These are phyloP conservation scores for Siniperca knerii DNA, from an alignment of 2,113 vertebrate genomes.

Conservation along the genomic window DNA sequence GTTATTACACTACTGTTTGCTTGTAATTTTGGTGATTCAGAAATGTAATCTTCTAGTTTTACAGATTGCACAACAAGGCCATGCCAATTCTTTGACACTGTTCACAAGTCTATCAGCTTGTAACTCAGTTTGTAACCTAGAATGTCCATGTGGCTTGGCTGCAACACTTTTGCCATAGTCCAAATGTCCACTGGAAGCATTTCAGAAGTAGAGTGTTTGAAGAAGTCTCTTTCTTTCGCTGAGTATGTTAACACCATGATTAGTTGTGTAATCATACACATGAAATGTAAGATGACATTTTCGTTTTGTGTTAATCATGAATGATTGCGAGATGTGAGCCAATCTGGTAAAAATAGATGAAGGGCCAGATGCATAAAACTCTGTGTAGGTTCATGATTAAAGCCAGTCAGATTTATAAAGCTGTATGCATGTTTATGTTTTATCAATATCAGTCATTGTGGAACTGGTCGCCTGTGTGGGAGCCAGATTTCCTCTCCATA, in stretches of 20 bases:
- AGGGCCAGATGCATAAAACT: not conserved
- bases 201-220: conserved; percentile 11
- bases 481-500: not conserved
- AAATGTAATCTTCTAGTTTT: not conserved
- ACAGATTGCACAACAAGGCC: conserved; percentile 15
- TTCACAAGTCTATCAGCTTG: conserved; percentile 22
- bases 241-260: not conserved
- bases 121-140: conserved; percentile 35
- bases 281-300: not conserved
- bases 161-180: conserved; percentile 23
- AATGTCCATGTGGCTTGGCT: conserved; percentile 25
- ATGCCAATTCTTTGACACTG: conserved; percentile 18
- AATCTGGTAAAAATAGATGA: not conserved
- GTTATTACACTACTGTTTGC: not conserved
- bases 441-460: not conserved
- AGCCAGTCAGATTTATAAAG: too few relatives aligned
- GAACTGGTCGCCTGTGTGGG: not conserved
- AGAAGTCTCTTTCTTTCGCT: not conserved
- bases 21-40: conserved; percentile 10
- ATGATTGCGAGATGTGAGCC: not conserved
- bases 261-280: not conserved
- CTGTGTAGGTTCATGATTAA: not conserved
- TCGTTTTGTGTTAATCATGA: not conserved
- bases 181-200: conserved; percentile 47
- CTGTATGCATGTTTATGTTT: not conserved